Percentiles rank a stretch among this genome's conserved stretches.
phyloP scores from a whole-genome alignment of 2,888 invertebrate genomes.

The Aphodius sticticus region DNA sequence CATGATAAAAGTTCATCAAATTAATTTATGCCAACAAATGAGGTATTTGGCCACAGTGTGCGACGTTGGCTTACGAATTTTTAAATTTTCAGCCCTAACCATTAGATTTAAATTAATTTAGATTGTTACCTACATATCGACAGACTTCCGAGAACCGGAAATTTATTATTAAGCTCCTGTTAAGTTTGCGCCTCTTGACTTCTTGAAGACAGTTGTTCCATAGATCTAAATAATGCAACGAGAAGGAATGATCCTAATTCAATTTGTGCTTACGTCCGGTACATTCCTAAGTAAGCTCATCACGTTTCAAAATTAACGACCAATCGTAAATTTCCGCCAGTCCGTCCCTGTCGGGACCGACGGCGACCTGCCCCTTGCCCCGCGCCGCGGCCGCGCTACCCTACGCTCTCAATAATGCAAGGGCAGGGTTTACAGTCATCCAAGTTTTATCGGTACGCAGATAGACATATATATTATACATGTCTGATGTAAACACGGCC shows the following conservation, averaged over 20 bases:
- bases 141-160: too few species aligned
- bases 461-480: constrained; percentile 59
- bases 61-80: too few species aligned
- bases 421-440: constrained; percentile 54
- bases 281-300: constrained; percentile 44
- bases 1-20: too few species aligned
- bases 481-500: constrained; percentile 53
- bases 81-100: too few species aligned
- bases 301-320: constrained; percentile 53
- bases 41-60: too few species aligned
- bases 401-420: constrained; percentile 53
- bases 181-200: neutral
- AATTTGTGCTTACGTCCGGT: constrained; percentile 15
- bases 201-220: neutral
- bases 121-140: too few species aligned
- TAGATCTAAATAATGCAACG: neutral
- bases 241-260: constrained; percentile 7
- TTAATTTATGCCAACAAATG: too few species aligned
- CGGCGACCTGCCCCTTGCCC: constrained; percentile 33
- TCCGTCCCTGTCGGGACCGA: constrained; percentile 42
- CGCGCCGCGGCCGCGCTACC: constrained; percentile 30
- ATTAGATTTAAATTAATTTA: too few species aligned
- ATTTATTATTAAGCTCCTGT: neutral
- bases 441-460: constrained; percentile 58
- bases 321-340: constrained; percentile 50